A percentile compares a stretch with the other conserved stretches of the same genome.
phyloP scores from a whole-genome alignment of 2,888 invertebrate genomes.

The Microplitis deprimator region DNA sequence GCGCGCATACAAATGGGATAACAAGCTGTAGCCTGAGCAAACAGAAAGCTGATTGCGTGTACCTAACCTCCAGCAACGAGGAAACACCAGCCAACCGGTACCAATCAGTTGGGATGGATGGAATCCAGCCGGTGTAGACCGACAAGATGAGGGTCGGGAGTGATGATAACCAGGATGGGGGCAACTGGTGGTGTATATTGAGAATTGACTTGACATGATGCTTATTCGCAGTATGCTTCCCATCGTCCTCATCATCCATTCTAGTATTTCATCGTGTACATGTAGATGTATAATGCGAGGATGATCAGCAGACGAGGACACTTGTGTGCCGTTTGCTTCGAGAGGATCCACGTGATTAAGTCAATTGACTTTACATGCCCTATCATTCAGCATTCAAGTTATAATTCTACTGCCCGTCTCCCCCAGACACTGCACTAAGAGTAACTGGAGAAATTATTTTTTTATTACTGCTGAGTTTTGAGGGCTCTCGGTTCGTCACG shows the following conservation, averaged over 20 bases:
- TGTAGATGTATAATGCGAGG: neutral
- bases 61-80: constrained; percentile 55
- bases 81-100: constrained; percentile 49
- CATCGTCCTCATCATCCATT: neutral
- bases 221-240: neutral
- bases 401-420: neutral
- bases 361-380: neutral
- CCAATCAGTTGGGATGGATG: constrained; percentile 49
- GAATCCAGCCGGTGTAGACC: neutral
- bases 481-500: constrained; percentile 8
- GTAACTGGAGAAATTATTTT: no score
- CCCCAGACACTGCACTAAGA: neutral
- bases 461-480: neutral
- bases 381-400: neutral
- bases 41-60: constrained; percentile 61
- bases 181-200: constrained; percentile 25
- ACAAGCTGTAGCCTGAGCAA: constrained; percentile 59
- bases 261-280: neutral
- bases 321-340: neutral
- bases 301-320: constrained; percentile 15
- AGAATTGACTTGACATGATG: constrained; percentile 35
- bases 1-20: constrained; percentile 56
- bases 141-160: neutral
- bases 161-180: neutral
- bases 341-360: neutral